These are phyloP conservation scores for Carollia perspicillata DNA, from an alignment of 2,113 vertebrate genomes.

Conservation along the genomic window DNA sequence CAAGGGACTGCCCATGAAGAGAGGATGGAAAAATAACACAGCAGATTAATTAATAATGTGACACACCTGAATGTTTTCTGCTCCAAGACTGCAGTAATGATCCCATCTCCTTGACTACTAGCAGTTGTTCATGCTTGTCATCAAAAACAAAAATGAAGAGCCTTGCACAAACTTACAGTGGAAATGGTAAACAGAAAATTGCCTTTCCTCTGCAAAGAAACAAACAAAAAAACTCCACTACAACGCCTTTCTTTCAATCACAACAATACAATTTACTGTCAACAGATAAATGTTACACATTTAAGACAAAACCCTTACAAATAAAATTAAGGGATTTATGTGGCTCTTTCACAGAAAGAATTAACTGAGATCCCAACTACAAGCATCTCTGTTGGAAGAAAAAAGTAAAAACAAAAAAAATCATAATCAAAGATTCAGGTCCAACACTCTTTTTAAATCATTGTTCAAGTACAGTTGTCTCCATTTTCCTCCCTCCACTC, in stretches of 20 bases:
- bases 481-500: too few relatives aligned
- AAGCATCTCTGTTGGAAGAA: not conserved
- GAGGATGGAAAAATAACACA: conserved; percentile 73
- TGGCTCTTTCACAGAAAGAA: not conserved
- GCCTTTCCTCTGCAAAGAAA: not conserved
- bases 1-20: conserved; percentile 69
- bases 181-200: conserved; percentile 31
- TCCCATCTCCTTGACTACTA: conserved; percentile 59
- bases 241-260: not conserved
- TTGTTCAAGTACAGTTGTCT: too few relatives aligned
- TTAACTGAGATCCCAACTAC: not conserved
- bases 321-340: not conserved
- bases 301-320: not conserved
- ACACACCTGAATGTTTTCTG: conserved; percentile 62
- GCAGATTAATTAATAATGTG: conserved; percentile 73
- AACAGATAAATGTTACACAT: not conserved
- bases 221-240: not conserved
- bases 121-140: not conserved
- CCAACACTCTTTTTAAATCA: not conserved
- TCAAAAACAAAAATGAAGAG: conserved; percentile 55
- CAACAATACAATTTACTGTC: not conserved
- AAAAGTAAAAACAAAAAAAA: not conserved
- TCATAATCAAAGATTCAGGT: not conserved
- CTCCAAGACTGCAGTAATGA: conserved; percentile 43
- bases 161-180: not conserved